phyloP scores from a whole-genome alignment of 2,113 vertebrate species.

The Gobius niger region DNA sequence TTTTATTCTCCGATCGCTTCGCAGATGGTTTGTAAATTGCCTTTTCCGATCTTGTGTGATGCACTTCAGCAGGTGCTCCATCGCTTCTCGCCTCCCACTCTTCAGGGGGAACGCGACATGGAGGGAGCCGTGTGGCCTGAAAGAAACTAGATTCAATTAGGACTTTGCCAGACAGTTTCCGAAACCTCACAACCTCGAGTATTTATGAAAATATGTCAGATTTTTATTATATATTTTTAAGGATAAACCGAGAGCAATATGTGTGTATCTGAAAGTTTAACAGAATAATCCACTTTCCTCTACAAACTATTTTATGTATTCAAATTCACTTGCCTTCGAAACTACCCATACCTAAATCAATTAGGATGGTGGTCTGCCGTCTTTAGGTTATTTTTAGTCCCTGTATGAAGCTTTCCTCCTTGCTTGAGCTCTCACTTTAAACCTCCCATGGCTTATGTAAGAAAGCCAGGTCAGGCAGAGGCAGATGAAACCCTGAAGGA shows the following conservation, averaged over 20 bases:
- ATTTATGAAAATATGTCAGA: no score
- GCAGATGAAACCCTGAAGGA: conserved; percentile 34
- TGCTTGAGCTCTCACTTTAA: conserved; percentile 11
- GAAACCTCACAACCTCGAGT: conserved; percentile 28
- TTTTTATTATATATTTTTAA: no score
- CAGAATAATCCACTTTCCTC: no score
- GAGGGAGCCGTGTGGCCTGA: conserved; percentile 44
- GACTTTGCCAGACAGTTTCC: conserved; percentile 41
- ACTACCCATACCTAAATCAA: background rate
- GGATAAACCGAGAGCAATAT: no score
- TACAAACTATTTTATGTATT: no score
- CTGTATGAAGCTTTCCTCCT: conserved; percentile 3
- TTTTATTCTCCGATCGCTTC: conserved; percentile 34
- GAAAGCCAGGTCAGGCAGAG: conserved; percentile 28
- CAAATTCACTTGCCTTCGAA: no score
- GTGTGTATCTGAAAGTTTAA: no score
- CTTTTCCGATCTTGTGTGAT: conserved; percentile 39
- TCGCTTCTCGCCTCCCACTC: conserved; percentile 47
- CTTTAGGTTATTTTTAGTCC: background rate
- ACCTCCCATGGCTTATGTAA: conserved; percentile 37
- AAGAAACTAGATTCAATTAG: conserved; percentile 52
- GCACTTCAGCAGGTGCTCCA: conserved; percentile 51
- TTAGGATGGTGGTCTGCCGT: background rate
- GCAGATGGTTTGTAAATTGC: conserved; percentile 51
- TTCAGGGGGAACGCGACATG: conserved; percentile 25